Percentiles rank a stretch among this genome's conserved stretches.
These are phyloP conservation scores for Leptopilina boulardi DNA, from an alignment of 1,140 invertebrate species.

Conservation along the genomic window DNA sequence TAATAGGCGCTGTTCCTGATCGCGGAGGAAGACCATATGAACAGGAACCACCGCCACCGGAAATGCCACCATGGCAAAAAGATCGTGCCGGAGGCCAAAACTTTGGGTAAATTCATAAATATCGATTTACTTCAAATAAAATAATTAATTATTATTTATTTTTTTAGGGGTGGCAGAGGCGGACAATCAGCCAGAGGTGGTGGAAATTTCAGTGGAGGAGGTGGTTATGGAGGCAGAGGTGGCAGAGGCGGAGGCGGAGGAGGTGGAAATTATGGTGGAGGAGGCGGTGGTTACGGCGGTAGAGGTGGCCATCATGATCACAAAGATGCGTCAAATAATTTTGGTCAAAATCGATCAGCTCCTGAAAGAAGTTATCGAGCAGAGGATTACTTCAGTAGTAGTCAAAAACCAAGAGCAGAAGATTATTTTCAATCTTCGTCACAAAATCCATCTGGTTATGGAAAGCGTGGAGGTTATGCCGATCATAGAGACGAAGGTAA, in stretches of 20 bases:
- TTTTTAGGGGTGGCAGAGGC: constrained; percentile 40
- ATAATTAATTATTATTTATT: neutral
- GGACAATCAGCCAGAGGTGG: constrained; percentile 28
- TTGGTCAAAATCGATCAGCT: constrained; percentile 59
- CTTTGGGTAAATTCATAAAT: constrained; percentile 51
- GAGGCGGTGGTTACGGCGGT: constrained; percentile 57
- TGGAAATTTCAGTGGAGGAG: constrained; percentile 44
- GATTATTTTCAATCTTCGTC: constrained; percentile 29
- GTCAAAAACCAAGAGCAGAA: constrained; percentile 31
- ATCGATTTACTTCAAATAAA: constrained; percentile 33
- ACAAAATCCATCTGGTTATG: constrained; percentile 41
- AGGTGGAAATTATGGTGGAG: constrained; percentile 59
- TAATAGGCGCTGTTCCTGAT: constrained; percentile 90
- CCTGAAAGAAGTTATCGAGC: neutral
- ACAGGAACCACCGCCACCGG: constrained; percentile 92
- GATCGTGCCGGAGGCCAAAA: constrained; percentile 66
- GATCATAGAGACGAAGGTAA: constrained; percentile 53
- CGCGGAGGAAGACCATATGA: constrained; percentile 93
- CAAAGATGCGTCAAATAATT: constrained; percentile 58
- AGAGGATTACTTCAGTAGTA: constrained; percentile 41
- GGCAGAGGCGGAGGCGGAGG: constrained; percentile 53
- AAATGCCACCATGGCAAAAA: constrained; percentile 96
- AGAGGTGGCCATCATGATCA: constrained; percentile 62
- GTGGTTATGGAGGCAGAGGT: constrained; percentile 26
- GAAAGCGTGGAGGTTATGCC: constrained; percentile 40